A percentile compares a stretch with the other conserved stretches of the same genome.
These are phyloP conservation scores for Orchestes rusci DNA, from an alignment of 2,888 invertebrate genomes.

Conservation along the genomic window DNA sequence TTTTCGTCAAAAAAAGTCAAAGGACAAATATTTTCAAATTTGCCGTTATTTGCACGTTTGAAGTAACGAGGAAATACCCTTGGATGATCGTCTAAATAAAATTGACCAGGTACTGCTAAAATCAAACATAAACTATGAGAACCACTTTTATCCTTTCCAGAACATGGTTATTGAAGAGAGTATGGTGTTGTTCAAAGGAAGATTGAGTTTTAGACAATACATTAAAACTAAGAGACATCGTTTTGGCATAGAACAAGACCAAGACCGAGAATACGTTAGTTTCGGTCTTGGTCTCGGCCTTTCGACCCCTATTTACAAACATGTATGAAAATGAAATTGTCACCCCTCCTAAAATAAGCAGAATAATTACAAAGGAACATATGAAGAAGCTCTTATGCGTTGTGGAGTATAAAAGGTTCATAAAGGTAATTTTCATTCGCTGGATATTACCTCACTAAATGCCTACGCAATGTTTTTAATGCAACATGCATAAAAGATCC, in stretches of 20 bases:
- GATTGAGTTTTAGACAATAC: slow-evolving; percentile 10
- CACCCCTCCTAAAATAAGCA: neutral
- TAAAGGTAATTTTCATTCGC: too few relatives aligned
- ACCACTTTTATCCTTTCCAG: too few relatives aligned
- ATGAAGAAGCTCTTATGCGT: neutral
- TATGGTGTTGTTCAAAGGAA: slow-evolving; percentile 5
- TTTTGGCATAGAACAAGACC: slow-evolving; percentile 10
- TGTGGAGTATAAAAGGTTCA: too few relatives aligned
- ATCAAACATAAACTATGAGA: neutral
- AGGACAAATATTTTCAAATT: neutral
- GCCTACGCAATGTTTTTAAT: too few relatives aligned
- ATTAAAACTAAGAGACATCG: slow-evolving; percentile 9
- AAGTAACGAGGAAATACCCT: neutral
- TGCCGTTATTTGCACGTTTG: slow-evolving; percentile 1
- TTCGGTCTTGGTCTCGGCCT: too few relatives aligned
- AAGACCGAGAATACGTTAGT: too few relatives aligned
- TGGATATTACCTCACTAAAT: too few relatives aligned
- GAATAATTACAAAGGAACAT: neutral
- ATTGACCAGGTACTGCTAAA: neutral
- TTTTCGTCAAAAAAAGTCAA: neutral
- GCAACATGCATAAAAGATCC: too few relatives aligned
- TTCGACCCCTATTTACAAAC: neutral
- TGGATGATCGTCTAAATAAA: slow-evolving; percentile 4
- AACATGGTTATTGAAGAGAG: slow-evolving; percentile 4
- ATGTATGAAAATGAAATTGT: neutral